Percentiles rank a stretch among this genome's conserved stretches.
phyloP scores from a whole-genome alignment of 2,888 invertebrate genomes.

The Epirrita christyi region DNA sequence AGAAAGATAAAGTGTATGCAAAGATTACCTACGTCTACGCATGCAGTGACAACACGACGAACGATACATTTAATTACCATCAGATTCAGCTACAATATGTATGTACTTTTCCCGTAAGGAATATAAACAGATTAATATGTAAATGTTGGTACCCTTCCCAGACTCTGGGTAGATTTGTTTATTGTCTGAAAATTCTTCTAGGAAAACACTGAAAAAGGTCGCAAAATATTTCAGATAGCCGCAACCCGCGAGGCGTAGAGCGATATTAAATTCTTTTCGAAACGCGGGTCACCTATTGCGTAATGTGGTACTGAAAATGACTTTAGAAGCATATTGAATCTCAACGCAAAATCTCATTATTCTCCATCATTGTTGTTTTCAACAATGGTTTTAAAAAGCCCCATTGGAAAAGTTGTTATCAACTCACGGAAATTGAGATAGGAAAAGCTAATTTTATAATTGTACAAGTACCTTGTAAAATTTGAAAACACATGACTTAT shows the following conservation, averaged over 20 bases:
- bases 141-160: too few species aligned
- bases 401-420: neutral
- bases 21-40: too few species aligned
- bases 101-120: too few species aligned
- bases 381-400: conserved; percentile 18
- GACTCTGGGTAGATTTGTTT: too few species aligned
- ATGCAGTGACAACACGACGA: too few species aligned
- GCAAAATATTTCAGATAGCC: conserved; percentile 48
- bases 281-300: conserved; percentile 40
- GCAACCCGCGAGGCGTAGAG: conserved; percentile 37
- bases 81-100: too few species aligned
- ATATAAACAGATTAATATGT: too few species aligned
- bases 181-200: conserved; percentile 33
- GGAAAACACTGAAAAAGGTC: conserved; percentile 43
- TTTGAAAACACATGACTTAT: neutral
- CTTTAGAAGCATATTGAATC: conserved; percentile 6
- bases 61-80: too few species aligned
- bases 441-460: neutral
- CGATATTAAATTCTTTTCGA: conserved; percentile 54
- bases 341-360: conserved; percentile 19
- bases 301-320: conserved; percentile 11
- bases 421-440: neutral
- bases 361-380: conserved; percentile 12
- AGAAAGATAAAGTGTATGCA: too few species aligned
- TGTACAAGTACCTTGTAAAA: neutral